Percentiles rank a stretch among this genome's conserved stretches.
These are phyloP conservation scores for Metopia argyrocephala DNA, from an alignment of 2,888 invertebrate species.

Conservation along the genomic window DNA sequence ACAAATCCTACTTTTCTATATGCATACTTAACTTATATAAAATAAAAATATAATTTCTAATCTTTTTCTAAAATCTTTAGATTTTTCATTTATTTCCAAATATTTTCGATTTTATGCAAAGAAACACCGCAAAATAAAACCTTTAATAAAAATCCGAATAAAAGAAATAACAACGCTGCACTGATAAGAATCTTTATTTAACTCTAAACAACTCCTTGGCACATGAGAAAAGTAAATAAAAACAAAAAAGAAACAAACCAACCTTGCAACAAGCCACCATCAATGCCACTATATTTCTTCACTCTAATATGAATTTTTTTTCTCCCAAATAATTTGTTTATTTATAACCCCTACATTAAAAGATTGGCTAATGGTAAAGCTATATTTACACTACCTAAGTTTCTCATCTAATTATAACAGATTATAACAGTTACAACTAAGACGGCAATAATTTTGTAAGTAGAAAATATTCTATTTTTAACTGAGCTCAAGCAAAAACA, in stretches of 20 bases:
- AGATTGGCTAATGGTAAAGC: too few species aligned
- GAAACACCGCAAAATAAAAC: constrained; percentile 20
- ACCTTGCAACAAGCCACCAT: background rate
- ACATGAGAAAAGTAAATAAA: background rate
- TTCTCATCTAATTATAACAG: too few species aligned
- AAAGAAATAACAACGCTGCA: constrained; percentile 11
- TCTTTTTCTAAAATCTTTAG: constrained; percentile 50
- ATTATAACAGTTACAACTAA: too few species aligned
- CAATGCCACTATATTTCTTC: background rate
- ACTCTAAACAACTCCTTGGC: constrained; percentile 55
- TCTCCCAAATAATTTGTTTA: too few species aligned
- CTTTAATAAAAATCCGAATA: background rate
- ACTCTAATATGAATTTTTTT: too few species aligned
- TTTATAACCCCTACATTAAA: too few species aligned
- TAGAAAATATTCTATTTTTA: too few species aligned
- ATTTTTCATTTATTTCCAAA: constrained; percentile 51
- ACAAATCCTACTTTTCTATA: too few species aligned
- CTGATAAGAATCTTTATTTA: constrained; percentile 57
- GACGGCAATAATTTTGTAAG: too few species aligned
- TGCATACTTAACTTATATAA: too few species aligned
- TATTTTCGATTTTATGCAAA: constrained; percentile 41
- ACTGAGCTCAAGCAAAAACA: too few species aligned
- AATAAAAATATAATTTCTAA: constrained; percentile 17
- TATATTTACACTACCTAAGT: too few species aligned
- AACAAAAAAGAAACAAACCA: constrained; percentile 12